A percentile compares a stretch with the other conserved stretches of the same genome.
These are phyloP conservation scores for Watsonalla binaria DNA, from an alignment of 2,888 invertebrate species.

Conservation along the genomic window DNA sequence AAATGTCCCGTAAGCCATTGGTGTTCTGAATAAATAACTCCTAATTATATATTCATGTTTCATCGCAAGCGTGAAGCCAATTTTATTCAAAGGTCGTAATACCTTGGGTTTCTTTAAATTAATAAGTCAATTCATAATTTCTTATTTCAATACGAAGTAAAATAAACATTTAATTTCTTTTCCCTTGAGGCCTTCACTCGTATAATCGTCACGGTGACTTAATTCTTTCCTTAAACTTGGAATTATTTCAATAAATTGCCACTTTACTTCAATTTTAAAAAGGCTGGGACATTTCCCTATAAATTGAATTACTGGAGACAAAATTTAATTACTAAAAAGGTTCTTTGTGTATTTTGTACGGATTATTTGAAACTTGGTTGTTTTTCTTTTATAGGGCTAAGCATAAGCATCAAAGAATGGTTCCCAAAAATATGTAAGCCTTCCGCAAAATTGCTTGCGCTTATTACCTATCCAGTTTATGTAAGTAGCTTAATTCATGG, in stretches of 20 bases:
- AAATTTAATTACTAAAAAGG: not conserved
- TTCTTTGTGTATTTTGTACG: not conserved
- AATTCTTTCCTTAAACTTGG: slow-evolving; percentile 1
- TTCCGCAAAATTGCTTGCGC: no score
- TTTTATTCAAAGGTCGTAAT: slow-evolving; percentile 21
- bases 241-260: slow-evolving; percentile 5
- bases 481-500: no score
- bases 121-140: slow-evolving; percentile 33
- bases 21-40: slow-evolving; percentile 5
- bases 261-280: not conserved
- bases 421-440: no score
- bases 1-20: slow-evolving; percentile 7
- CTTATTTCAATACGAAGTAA: slow-evolving; percentile 24
- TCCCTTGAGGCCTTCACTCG: slow-evolving; percentile 12
- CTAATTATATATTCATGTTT: slow-evolving; percentile 6
- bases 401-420: no score
- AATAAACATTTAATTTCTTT: slow-evolving; percentile 23
- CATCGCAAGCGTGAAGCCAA: slow-evolving; percentile 6
- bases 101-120: slow-evolving; percentile 32
- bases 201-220: slow-evolving; percentile 14
- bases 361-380: slow-evolving; percentile 4
- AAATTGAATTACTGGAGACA: not conserved
- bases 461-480: no score
- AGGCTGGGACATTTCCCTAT: not conserved
- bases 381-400: no score